These are phyloP conservation scores for Phyllotreta striolata DNA, from an alignment of 2,888 invertebrate genomes.

Conservation along the genomic window DNA sequence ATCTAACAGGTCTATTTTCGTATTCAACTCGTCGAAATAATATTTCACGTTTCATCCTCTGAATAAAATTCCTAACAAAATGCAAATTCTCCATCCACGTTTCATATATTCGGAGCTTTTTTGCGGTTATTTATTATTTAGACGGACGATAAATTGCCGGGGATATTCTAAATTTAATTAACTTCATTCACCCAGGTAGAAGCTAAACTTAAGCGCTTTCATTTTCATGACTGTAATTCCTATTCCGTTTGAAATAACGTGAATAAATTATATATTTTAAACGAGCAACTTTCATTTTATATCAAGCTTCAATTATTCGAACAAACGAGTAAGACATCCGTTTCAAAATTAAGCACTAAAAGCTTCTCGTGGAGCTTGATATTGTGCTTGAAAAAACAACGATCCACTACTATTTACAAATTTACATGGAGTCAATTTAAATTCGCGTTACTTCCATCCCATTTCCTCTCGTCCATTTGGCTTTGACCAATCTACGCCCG, in stretches of 20 bases:
- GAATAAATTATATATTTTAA: too few species aligned
- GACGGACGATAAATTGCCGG: too few species aligned
- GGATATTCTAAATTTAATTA: too few species aligned
- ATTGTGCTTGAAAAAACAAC: neutral
- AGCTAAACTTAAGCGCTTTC: too few species aligned
- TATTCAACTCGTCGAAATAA: slow-evolving; percentile 22
- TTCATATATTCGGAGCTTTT: slow-evolving; percentile 4
- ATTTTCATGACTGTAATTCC: too few species aligned
- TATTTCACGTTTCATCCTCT: slow-evolving; percentile 21
- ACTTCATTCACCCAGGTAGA: too few species aligned
- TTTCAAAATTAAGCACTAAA: too few species aligned
- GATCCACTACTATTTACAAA: neutral
- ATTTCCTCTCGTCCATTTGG: slow-evolving; percentile 10
- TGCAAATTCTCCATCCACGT: slow-evolving; percentile 21
- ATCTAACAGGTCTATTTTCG: neutral
- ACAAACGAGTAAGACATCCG: too few species aligned
- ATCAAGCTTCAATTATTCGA: too few species aligned
- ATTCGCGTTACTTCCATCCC: neutral
- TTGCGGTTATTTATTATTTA: too few species aligned
- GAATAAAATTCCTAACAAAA: slow-evolving; percentile 23
- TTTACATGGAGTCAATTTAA: slow-evolving; percentile 3
- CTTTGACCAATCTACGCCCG: slow-evolving; percentile 12
- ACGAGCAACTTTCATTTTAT: too few species aligned
- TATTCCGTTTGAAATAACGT: too few species aligned
- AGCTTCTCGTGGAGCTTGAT: neutral